Evolutionary conservation across 2,888 invertebrate genomes (phyloP).

Genomic region (Crossocerus cetratus): DNA sequence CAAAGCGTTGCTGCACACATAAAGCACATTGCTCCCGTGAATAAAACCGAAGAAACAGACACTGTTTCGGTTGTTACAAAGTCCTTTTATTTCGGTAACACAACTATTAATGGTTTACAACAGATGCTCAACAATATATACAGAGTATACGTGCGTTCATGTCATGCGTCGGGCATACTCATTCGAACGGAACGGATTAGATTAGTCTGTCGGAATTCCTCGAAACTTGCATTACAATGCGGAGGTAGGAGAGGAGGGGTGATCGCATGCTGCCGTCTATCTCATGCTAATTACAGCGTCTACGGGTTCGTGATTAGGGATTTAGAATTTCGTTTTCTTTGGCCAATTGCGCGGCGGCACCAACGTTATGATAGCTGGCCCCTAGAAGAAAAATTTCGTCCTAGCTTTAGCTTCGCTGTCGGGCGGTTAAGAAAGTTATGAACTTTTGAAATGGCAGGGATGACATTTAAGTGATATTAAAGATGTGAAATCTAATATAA

Average conservation of each 20-base stretch:
- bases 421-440: not conserved
- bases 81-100: constrained; percentile 61
- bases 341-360: constrained; percentile 71
- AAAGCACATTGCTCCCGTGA: constrained; percentile 60
- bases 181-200: constrained; percentile 25
- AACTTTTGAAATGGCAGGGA: too few relatives aligned
- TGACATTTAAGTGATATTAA: too few relatives aligned
- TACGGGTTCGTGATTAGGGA: constrained; percentile 8
- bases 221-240: constrained; percentile 14
- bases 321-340: constrained; percentile 70
- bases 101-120: constrained; percentile 52
- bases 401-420: constrained; percentile 27
- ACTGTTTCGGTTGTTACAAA: constrained; percentile 31
- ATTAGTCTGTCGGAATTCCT: constrained; percentile 6
- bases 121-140: constrained; percentile 29
- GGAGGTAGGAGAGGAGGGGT: not conserved
- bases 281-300: constrained; percentile 26
- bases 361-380: constrained; percentile 70
- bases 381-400: constrained; percentile 66
- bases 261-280: not conserved
- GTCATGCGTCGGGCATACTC: constrained; percentile 20
- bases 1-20: constrained; percentile 74
- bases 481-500: too few relatives aligned
- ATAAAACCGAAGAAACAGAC: constrained; percentile 60
- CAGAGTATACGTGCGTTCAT: constrained; percentile 39